Evolutionary conservation across 2,888 invertebrate genomes (phyloP).

Genomic region (Synergus gifuensis): DNA sequence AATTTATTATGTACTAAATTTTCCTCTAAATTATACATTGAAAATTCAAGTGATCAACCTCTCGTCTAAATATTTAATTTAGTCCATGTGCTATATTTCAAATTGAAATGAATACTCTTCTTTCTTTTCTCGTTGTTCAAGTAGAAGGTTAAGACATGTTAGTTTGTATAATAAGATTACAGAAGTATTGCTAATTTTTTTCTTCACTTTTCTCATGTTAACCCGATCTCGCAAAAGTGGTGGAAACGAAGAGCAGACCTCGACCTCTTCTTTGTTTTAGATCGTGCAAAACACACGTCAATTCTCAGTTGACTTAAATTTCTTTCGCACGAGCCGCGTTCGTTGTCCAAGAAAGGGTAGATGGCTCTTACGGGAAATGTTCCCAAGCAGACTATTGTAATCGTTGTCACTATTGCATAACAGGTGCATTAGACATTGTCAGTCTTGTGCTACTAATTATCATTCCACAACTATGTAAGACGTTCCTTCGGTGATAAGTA

Average conservation of each 20-base stretch:
- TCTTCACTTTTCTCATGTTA: constrained; percentile 21
- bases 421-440: constrained; percentile 55
- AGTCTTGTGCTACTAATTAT: constrained; percentile 65
- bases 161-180: constrained; percentile 24
- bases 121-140: neutral
- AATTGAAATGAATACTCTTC: neutral
- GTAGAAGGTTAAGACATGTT: neutral
- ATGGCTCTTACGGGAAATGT: constrained; percentile 71
- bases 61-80: no score
- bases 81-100: no score
- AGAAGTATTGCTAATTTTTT: constrained; percentile 31
- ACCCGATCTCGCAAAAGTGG: constrained; percentile 20
- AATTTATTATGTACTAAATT: no score
- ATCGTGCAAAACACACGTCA: constrained; percentile 38
- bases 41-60: no score
- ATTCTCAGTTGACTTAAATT: constrained; percentile 47
- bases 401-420: constrained; percentile 65
- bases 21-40: no score
- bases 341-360: constrained; percentile 64
- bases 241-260: constrained; percentile 54
- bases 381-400: constrained; percentile 74
- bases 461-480: constrained; percentile 56
- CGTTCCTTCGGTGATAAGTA: constrained; percentile 56
- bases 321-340: constrained; percentile 62
- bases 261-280: constrained; percentile 61